Evolutionary conservation across 2,797 vertebrate species (phyloP).

Genomic region (Hyperoplus lanceolatus): DNA sequence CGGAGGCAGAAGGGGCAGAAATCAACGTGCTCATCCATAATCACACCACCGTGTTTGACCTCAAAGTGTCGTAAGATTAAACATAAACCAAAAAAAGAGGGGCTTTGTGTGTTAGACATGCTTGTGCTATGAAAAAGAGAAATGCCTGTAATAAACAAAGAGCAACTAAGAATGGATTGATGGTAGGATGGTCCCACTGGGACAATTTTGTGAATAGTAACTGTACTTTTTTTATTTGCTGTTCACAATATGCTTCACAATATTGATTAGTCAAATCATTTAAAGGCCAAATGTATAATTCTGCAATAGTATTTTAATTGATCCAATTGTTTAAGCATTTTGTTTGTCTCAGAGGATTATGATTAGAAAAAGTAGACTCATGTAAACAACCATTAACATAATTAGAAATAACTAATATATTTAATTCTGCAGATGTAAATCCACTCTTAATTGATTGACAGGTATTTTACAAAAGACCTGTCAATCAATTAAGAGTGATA

Average conservation of each 20-base stretch:
- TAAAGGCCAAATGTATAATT: not conserved
- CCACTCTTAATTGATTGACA: too few species aligned
- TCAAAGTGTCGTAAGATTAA: conserved; percentile 8
- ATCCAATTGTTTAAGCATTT: not conserved
- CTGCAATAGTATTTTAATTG: not conserved
- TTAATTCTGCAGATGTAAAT: not conserved
- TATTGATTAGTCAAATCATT: not conserved
- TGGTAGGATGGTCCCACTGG: not conserved
- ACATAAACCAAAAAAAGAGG: not conserved
- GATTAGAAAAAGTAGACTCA: not conserved
- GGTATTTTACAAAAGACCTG: not conserved
- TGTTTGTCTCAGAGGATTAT: not conserved
- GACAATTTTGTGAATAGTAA: not conserved
- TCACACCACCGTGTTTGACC: conserved; percentile 39
- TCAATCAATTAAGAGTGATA: not conserved
- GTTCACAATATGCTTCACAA: not conserved
- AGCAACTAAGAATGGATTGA: not conserved
- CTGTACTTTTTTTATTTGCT: not conserved
- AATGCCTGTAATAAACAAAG: not conserved
- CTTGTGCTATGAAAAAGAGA: not conserved
- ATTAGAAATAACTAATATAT: conserved; percentile 1
- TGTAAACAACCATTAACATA: not conserved
- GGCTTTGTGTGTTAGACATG: not conserved
- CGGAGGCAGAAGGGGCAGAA: conserved; percentile 31
- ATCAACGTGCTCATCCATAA: conserved; percentile 60